These are phyloP conservation scores for Siderastrea siderea DNA, from an alignment of 92 coral and sea anemone species.

Conservation along the genomic window DNA sequence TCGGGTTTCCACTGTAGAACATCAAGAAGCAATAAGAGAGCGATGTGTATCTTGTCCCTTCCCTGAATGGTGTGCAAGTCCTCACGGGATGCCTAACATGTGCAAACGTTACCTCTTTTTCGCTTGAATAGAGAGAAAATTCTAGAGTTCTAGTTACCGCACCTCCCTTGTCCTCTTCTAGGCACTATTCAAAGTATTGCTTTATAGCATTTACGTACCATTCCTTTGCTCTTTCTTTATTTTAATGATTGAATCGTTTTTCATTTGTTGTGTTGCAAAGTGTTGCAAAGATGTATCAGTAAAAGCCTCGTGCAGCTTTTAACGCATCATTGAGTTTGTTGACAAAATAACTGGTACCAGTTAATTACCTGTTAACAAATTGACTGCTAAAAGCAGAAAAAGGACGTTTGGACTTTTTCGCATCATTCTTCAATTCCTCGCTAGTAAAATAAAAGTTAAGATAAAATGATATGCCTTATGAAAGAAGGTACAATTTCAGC, in stretches of 20 bases:
- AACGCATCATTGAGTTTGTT: conserved; percentile 26
- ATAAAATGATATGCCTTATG: neutral
- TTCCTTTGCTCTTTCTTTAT: neutral
- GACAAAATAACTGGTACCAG: conserved; percentile 52
- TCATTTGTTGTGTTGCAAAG: neutral
- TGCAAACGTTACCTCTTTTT: no score
- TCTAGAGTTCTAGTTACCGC: no score
- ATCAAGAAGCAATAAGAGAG: no score
- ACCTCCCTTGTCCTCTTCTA: no score
- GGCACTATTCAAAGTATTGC: neutral
- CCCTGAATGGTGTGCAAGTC: neutral
- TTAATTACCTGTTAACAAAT: conserved; percentile 29
- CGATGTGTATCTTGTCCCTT: no score
- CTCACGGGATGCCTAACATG: neutral
- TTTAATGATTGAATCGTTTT: neutral
- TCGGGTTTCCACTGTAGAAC: no score
- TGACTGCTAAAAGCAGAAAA: conserved; percentile 24
- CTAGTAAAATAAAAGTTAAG: neutral
- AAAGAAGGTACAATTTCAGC: no score
- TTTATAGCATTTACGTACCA: neutral
- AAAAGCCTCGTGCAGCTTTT: neutral
- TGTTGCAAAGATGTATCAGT: no score
- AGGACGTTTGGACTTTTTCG: conserved; percentile 11
- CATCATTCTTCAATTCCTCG: conserved; percentile 40
- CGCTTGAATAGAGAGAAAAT: no score